Percentiles rank a stretch among this genome's conserved stretches.
These are phyloP conservation scores for Ophonus ardosiacus DNA, from an alignment of 2,888 invertebrate species.

Conservation along the genomic window DNA sequence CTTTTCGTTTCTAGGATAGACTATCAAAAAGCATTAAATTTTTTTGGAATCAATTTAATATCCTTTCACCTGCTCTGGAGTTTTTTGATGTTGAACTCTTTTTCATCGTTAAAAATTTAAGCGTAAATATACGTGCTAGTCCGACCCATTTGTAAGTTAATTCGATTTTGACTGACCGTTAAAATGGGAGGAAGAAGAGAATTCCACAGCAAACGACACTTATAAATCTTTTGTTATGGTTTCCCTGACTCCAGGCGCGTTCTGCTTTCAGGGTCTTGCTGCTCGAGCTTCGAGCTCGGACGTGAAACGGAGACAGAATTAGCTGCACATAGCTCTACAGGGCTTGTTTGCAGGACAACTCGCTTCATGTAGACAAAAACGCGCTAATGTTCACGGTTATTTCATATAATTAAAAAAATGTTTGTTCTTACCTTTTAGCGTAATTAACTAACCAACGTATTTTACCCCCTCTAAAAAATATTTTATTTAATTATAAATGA, in stretches of 20 bases:
- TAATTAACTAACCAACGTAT: background rate
- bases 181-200: constrained; percentile 15
- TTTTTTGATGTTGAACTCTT: constrained; percentile 2
- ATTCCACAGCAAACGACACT: constrained; percentile 19
- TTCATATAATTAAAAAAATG: constrained; percentile 33
- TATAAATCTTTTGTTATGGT: constrained; percentile 51
- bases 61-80: background rate
- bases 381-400: constrained; percentile 11
- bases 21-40: background rate
- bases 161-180: constrained; percentile 48
- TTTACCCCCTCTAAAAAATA: background rate
- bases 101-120: constrained; percentile 27
- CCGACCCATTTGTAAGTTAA: constrained; percentile 43
- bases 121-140: constrained; percentile 24
- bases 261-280: constrained; percentile 8
- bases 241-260: constrained; percentile 29
- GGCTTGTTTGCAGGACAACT: constrained; percentile 2
- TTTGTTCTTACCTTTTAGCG: constrained; percentile 6
- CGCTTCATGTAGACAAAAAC: background rate
- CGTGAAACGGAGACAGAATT: constrained; percentile 21
- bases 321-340: background rate
- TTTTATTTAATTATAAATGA: background rate
- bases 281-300: background rate
- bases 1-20: background rate
- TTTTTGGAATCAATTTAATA: background rate